phyloP scores from a whole-genome alignment of 53 echinoderm and acorn worm species.

The Echinometra lucunter region DNA sequence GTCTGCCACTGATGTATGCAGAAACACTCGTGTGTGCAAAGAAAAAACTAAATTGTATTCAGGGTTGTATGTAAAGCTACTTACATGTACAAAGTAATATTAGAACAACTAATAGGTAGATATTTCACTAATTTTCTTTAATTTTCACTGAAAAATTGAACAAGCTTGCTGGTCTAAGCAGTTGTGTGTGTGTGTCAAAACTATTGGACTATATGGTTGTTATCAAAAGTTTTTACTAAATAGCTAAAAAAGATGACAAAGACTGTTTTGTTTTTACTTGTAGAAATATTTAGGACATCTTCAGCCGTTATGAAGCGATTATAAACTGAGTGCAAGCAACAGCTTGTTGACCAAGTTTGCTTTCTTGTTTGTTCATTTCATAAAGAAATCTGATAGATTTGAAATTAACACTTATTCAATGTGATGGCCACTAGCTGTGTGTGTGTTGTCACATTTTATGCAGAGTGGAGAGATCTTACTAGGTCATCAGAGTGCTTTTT shows the following conservation, averaged over 20 bases:
- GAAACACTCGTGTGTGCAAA: slow-evolving; percentile 45
- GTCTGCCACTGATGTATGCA: slow-evolving; percentile 1
- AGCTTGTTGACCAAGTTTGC: neutral
- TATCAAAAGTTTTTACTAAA: neutral
- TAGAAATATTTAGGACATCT: neutral
- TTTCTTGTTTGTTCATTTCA: neutral
- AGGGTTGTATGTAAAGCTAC: slow-evolving; percentile 23
- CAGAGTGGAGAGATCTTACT: neutral
- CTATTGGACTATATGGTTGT: neutral
- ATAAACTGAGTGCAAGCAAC: neutral
- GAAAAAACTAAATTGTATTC: slow-evolving; percentile 22
- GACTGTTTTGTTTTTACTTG: neutral
- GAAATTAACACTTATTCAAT: neutral
- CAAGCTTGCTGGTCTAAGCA: slow-evolving; percentile 9
- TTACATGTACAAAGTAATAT: neutral
- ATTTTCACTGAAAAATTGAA: neutral
- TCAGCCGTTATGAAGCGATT: neutral
- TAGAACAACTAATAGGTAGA: neutral
- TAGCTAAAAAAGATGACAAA: neutral
- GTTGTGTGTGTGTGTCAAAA: neutral
- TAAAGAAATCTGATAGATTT: neutral
- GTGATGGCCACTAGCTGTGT: neutral
- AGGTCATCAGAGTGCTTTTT: neutral
- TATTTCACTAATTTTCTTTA: neutral
- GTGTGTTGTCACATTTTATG: neutral